A percentile compares a stretch with the other conserved stretches of the same genome.
Evolutionary conservation across 2,113 vertebrate species (phyloP).

Genomic region (Lepisosteus oculatus): DNA sequence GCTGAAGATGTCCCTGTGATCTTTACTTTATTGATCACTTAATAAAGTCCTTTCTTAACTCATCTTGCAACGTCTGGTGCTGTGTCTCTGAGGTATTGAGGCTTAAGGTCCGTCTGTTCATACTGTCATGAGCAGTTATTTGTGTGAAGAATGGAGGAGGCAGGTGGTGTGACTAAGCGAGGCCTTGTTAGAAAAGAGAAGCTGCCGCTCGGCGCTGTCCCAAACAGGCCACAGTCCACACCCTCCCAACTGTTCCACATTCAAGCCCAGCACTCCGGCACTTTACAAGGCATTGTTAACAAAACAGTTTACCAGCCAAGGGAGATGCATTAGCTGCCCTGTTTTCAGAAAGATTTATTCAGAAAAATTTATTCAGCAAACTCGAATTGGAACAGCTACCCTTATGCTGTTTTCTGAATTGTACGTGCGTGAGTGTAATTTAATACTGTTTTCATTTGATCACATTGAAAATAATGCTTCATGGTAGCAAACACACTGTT

Average conservation of each 20-base stretch:
- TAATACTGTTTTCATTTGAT: too few species aligned
- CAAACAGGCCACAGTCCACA: conserved; percentile 82
- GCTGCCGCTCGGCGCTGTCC: conserved; percentile 77
- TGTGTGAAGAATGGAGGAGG: conserved; percentile 86
- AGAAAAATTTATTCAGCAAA: conserved; percentile 67
- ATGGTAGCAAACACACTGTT: too few species aligned
- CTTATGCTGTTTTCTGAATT: too few species aligned
- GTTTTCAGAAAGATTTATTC: conserved; percentile 71
- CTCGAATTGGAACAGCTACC: too few species aligned
- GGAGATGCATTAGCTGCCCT: conserved; percentile 72
- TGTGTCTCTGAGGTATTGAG: conserved; percentile 66
- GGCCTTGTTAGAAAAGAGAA: conserved; percentile 79
- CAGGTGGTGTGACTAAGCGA: conserved; percentile 99
- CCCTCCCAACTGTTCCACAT: conserved; percentile 98
- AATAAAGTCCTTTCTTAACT: conserved; percentile 80
- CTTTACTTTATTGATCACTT: conserved; percentile 85
- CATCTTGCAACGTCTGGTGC: conserved; percentile 76
- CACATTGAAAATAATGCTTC: too few species aligned
- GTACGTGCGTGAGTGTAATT: too few species aligned
- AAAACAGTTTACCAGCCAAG: conserved; percentile 95
- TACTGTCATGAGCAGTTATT: conserved; percentile 77
- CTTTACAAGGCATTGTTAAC: conserved; percentile 93
- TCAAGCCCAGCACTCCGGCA: conserved; percentile 57
- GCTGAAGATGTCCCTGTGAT: conserved; percentile 58
- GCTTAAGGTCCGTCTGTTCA: conserved; percentile 79